Percentiles rank a stretch among this genome's conserved stretches.
These are phyloP conservation scores for Apis dorsata DNA, from an alignment of 1,140 invertebrate genomes.

Conservation along the genomic window DNA sequence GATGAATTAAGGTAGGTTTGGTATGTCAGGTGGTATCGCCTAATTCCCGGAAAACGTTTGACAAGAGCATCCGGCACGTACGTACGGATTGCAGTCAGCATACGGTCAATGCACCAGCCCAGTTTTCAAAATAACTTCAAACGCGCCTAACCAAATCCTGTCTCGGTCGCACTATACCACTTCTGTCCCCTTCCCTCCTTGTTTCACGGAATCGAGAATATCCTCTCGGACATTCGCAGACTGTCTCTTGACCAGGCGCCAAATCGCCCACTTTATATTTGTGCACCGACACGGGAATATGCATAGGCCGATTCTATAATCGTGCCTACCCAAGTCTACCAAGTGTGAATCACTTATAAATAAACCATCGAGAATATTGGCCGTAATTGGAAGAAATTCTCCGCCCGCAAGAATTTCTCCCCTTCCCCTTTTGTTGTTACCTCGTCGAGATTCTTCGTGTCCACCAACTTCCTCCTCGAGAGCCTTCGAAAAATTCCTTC, in stretches of 20 bases:
- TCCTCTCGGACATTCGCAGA: slow-evolving; percentile 66
- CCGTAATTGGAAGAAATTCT: slow-evolving; percentile 30
- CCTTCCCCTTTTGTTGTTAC: not conserved
- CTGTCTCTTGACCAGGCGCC: slow-evolving; percentile 70
- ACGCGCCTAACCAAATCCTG: slow-evolving; percentile 10
- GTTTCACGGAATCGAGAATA: slow-evolving; percentile 70
- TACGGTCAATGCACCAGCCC: slow-evolving; percentile 74
- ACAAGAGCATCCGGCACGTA: slow-evolving; percentile 8
- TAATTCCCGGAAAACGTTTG: slow-evolving; percentile 19
- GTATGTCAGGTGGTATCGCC: slow-evolving; percentile 12
- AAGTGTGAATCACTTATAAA: slow-evolving; percentile 49
- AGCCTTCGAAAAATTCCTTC: not conserved
- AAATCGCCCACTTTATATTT: slow-evolving; percentile 67
- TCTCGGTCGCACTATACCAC: not conserved
- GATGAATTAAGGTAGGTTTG: not conserved
- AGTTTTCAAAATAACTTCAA: slow-evolving; percentile 71
- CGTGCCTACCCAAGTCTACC: slow-evolving; percentile 26
- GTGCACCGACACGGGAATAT: slow-evolving; percentile 52
- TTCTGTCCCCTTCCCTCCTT: not conserved
- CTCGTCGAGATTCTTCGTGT: not conserved
- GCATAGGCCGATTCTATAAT: slow-evolving; percentile 54
- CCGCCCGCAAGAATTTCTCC: no score
- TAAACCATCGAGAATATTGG: slow-evolving; percentile 4
- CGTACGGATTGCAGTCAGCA: slow-evolving; percentile 21
- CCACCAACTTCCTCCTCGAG: no score